Conservation (phyloP, 2,113 vertebrate species). For the Pionites leucogaster region DNA sequence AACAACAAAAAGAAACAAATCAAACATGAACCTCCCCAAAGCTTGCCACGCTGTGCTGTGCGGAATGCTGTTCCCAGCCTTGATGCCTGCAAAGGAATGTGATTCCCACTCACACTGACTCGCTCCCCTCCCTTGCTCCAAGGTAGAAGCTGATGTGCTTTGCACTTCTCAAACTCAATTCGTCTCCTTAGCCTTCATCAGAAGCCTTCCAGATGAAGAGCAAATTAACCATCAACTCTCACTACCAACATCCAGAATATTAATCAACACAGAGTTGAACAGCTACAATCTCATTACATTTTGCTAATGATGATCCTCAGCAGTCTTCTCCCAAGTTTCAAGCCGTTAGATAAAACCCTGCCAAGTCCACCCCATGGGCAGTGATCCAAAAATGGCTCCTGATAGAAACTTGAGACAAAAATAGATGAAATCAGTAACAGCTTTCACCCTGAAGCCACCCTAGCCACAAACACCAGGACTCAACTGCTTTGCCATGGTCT, state of each 20-base stretch:
- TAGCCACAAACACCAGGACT: neutral
- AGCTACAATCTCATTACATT: neutral
- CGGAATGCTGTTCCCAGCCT: neutral
- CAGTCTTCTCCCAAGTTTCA: neutral
- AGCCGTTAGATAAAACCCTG: neutral
- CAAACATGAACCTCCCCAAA: neutral
- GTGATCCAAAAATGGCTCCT: neutral
- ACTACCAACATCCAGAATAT: neutral
- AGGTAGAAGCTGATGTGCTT: neutral
- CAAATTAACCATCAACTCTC: neutral
- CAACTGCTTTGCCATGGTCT: neutral
- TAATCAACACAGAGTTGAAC: neutral
- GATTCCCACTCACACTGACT: fast-evolving
- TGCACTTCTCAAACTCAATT: neutral
- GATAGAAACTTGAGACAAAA: neutral
- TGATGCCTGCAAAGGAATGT: neutral
- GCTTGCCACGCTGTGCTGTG: neutral
- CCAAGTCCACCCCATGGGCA: neutral
- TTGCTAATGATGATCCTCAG: neutral
- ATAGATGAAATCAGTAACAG: neutral
- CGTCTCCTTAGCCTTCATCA: neutral
- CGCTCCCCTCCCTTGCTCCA: neutral
- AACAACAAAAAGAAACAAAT: neutral
- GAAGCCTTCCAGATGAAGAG: neutral
- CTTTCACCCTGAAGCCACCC: neutral